These are phyloP conservation scores for Ellobius talpinus DNA, from an alignment of 2,113 vertebrate genomes.

Conservation along the genomic window DNA sequence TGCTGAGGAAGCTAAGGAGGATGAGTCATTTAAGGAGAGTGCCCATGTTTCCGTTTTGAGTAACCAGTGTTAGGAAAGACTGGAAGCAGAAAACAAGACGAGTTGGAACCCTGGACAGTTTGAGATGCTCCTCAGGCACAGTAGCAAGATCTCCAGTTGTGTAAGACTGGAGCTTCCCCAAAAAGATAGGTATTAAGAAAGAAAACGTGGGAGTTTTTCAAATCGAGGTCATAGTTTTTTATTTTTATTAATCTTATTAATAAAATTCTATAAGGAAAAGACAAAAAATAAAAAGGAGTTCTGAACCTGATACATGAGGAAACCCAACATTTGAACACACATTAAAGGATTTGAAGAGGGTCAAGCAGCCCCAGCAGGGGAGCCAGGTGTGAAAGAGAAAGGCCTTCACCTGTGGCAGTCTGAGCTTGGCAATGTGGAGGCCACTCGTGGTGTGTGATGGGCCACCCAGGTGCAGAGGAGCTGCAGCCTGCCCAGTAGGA, in stretches of 20 bases:
- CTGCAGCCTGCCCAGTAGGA: not conserved
- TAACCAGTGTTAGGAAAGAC: not conserved
- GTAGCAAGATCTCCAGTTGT: not conserved
- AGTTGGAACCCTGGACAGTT: not conserved
- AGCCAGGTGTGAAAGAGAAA: not conserved
- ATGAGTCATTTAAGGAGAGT: not conserved
- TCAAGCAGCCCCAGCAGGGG: not conserved
- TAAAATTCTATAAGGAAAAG: constrained; percentile 2
- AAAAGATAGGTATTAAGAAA: not conserved
- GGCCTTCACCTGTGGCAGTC: not conserved
- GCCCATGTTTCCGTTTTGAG: not conserved
- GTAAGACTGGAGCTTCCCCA: not conserved
- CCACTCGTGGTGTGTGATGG: not conserved
- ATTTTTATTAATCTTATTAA: not conserved
- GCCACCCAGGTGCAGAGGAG: not conserved
- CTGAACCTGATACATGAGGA: not conserved
- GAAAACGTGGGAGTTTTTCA: not conserved
- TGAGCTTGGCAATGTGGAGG: not conserved
- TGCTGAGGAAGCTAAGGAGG: not conserved
- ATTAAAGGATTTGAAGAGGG: not conserved
- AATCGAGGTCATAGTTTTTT: not conserved
- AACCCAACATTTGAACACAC: not conserved
- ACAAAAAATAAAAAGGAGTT: not conserved
- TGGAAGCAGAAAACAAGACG: not conserved
- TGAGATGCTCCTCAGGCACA: not conserved